Percentiles rank a stretch among this genome's conserved stretches.
Conservation (phyloP, 2,888 invertebrate species). For the Lochmaea crataegi region DNA sequence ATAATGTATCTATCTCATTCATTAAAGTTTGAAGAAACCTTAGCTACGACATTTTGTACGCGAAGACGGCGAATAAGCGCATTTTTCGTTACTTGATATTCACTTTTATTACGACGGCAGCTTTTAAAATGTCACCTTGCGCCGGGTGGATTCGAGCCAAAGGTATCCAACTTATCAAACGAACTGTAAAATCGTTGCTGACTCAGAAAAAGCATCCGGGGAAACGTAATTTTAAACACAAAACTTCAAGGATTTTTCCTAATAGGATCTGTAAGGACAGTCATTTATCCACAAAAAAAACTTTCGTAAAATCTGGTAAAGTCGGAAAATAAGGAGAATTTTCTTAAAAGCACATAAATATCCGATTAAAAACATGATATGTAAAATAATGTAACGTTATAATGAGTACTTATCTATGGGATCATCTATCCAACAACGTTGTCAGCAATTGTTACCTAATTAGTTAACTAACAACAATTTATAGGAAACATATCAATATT, state of each 20-base stretch:
- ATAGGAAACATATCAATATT: too few species aligned
- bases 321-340: too few species aligned
- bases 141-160: conserved; percentile 4
- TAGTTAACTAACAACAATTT: too few species aligned
- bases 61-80: conserved; percentile 26
- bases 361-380: too few species aligned
- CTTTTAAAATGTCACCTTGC: conserved; percentile 38
- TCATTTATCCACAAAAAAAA: conserved; percentile 2
- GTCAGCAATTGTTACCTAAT: too few species aligned
- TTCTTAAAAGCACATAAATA: too few species aligned
- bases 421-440: too few species aligned
- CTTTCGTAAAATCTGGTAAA: too few species aligned
- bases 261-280: not conserved
- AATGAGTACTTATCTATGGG: too few species aligned
- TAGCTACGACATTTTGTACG: conserved; percentile 27
- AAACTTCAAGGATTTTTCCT: conserved; percentile 14
- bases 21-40: conserved; percentile 20
- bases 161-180: conserved; percentile 32
- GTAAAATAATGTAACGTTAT: too few species aligned
- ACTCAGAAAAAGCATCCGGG: conserved; percentile 1
- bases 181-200: conserved; percentile 33
- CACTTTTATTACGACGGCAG: conserved; percentile 28
- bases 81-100: conserved; percentile 38
- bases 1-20: conserved; percentile 5
- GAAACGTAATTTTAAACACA: conserved; percentile 19